phyloP scores from a whole-genome alignment of 1,140 invertebrate genomes.

The Schmidtea mediterranea region DNA sequence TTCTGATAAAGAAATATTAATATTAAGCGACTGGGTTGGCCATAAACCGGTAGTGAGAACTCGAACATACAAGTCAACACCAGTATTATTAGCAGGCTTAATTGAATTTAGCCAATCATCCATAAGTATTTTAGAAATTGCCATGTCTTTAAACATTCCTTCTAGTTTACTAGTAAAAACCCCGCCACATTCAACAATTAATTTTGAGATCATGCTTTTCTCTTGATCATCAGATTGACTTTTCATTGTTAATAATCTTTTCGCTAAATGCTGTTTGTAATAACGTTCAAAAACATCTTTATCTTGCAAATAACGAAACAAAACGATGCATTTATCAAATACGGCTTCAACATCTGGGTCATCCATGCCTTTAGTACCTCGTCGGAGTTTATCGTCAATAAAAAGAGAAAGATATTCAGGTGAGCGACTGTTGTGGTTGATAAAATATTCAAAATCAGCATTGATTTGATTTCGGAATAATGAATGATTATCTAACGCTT shows the following conservation, averaged over 20 bases:
- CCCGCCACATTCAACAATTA: conserved; percentile 97
- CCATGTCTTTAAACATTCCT: conserved; percentile 99
- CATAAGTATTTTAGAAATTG: conserved; percentile 92
- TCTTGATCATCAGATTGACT: conserved; percentile 94
- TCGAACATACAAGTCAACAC: conserved; percentile 65
- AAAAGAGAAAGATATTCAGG: conserved; percentile 97
- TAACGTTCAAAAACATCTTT: conserved; percentile 98
- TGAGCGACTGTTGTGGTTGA: conserved; percentile 85
- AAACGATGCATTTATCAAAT: conserved; percentile 92
- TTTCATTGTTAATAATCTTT: conserved; percentile 80
- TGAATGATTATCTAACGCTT: conserved; percentile 68
- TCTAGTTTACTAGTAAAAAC: conserved; percentile 98
- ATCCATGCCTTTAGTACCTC: conserved; percentile 76
- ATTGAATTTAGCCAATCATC: conserved; percentile 72
- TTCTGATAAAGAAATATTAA: not conserved
- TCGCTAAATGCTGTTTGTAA: conserved; percentile 95
- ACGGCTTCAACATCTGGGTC: conserved; percentile 91
- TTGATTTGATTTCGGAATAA: conserved; percentile 74
- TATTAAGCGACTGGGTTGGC: conserved; percentile 66
- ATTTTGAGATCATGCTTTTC: conserved; percentile 98
- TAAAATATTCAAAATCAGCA: conserved; percentile 90
- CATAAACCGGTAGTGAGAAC: conserved; percentile 95
- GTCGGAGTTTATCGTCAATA: conserved; percentile 96
- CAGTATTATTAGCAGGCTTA: conserved; percentile 25
- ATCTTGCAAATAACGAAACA: conserved; percentile 95